These are phyloP conservation scores for Coelopa frigida DNA, from an alignment of 1,140 invertebrate genomes.

Conservation along the genomic window DNA sequence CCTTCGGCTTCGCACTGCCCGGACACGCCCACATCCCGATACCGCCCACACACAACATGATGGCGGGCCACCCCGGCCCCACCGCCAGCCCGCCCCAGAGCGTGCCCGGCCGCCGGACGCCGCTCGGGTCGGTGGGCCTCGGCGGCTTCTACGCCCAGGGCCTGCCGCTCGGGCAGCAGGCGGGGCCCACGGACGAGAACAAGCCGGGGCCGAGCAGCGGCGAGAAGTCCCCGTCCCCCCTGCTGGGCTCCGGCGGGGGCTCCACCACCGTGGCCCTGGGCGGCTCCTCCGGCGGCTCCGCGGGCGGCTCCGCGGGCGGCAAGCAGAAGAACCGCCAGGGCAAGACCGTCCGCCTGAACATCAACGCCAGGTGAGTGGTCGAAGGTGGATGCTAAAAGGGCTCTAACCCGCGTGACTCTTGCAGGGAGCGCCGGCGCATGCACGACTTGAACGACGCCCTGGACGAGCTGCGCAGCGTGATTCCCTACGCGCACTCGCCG, in stretches of 20 bases:
- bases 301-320: constrained; percentile 22
- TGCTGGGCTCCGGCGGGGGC: constrained; percentile 27
- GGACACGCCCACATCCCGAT: constrained; percentile 40
- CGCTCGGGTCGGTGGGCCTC: constrained; percentile 70
- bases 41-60: constrained; percentile 38
- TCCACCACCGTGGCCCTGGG: constrained; percentile 27
- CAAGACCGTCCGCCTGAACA: constrained; percentile 82
- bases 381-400: not conserved
- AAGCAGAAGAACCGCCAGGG: constrained; percentile 74
- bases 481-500: constrained; percentile 93
- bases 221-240: constrained; percentile 25
- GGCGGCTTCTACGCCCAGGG: constrained; percentile 68
- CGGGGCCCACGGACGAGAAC: constrained; percentile 66
- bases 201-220: constrained; percentile 51
- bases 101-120: constrained; percentile 54
- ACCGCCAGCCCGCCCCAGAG: constrained; percentile 42
- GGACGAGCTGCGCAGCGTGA: constrained; percentile 87
- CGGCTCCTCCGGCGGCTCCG: constrained; percentile 11
- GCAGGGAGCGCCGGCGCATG: constrained; percentile 84
- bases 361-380: constrained; percentile 61
- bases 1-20: constrained; percentile 37
- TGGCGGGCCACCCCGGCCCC: constrained; percentile 34
- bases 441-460: constrained; percentile 95
- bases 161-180: constrained; percentile 47
- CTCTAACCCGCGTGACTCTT: not conserved